Evolutionary conservation across 2,888 invertebrate genomes (phyloP), one percentile per base, ranked within the genome.

Genomic region (Scaeva pyrastri): DNA sequence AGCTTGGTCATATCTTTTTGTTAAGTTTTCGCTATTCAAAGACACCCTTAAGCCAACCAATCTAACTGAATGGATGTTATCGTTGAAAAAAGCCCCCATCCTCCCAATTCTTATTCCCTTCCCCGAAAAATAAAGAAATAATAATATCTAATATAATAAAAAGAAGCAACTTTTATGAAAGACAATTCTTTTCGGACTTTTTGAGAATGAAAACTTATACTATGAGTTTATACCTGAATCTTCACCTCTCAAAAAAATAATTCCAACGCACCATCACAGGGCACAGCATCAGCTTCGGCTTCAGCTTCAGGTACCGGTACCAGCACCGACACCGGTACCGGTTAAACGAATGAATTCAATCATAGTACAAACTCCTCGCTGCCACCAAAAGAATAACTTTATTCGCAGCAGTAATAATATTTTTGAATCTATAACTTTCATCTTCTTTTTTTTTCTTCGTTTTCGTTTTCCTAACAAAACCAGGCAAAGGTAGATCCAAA

Each of bases 331-430:
- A 48, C 50, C 50, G 50, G 50, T 10, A 58, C 79, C 45, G 77
- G 66, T 52, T 77, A 72, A 82, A 76, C 77, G 82, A 82, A 82
- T 77, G 82, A 82, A 72, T 82, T 82, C 82, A 82, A 82, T 82
- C 82, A 72, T 82, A 77, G 66, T 31, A 66, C 36, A 82, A 75
- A 70, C 72, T 72, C 55, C 52, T 26, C 16, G 16, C 48, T 50
- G 58, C 71, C 64, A 16, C 23, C 16, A 48, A 72, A 72, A 77
- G 82, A 66, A 82, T 82, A 82, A 82, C 70, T 81, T 81, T 71
- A 75, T 81, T 74, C 81, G 56, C 71, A 81, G 75, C 81, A 81
- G 81, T 81, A 81, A 75, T 81, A 81, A 81, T 81, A 81, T 81
- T 81, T 81, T 73, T 70, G 81, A 81, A 75, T 81, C 81, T 81